Evolutionary conservation across 2,113 vertebrate genomes (phyloP).

Genomic region (Pelecanus crispus): DNA sequence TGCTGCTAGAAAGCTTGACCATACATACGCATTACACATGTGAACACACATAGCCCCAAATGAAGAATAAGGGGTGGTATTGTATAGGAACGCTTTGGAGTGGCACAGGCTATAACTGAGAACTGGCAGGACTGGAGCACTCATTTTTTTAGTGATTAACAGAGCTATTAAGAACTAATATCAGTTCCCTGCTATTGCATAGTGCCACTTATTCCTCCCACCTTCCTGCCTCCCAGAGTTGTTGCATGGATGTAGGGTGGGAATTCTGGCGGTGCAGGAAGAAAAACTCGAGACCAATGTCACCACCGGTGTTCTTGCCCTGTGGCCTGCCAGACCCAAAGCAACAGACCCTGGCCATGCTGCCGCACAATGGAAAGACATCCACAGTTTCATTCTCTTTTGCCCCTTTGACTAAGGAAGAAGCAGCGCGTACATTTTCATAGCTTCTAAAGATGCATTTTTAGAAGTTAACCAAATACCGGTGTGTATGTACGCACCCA

Average conservation of each 20-base stretch:
- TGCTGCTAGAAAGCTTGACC: background rate
- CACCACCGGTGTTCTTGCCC: background rate
- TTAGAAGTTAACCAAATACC: background rate
- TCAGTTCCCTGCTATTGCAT: background rate
- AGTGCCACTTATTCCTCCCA: background rate
- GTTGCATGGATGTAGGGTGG: background rate
- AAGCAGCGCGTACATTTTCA: background rate
- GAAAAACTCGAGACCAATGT: background rate
- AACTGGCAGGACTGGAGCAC: background rate
- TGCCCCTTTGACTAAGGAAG: background rate
- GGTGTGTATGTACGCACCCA: too few relatives aligned
- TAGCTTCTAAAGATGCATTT: background rate
- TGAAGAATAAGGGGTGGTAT: background rate
- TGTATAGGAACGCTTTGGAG: background rate
- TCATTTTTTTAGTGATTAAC: background rate
- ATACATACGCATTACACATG: accelerated
- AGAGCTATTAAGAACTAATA: background rate
- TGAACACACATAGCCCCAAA: background rate
- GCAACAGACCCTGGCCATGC: background rate
- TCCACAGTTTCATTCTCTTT: background rate
- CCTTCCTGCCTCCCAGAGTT: background rate
- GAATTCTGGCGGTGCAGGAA: background rate
- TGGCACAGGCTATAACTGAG: background rate
- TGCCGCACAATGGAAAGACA: background rate
- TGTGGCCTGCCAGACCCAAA: background rate